Base-by-base conservation (phyloP, 2,113 vertebrate genomes). In the Cyprinodon variegatus region DNA sequence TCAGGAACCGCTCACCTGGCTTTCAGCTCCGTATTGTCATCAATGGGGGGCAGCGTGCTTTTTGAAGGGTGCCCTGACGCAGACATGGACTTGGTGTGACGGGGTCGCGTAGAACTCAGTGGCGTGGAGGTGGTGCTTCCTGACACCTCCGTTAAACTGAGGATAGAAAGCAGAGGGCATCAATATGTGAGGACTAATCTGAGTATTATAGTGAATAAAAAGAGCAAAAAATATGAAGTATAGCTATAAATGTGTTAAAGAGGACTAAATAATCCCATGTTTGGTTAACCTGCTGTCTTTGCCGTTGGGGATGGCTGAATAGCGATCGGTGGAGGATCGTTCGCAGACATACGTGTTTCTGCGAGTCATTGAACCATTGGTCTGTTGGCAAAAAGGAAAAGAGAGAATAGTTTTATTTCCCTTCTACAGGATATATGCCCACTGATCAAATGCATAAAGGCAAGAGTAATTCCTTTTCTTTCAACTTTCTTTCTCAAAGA, bases 331-430 rank as follows among this genome's bases (percentile, higher is more conserved):
- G 65, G 92, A 94, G 79, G 96, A 93, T 74, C 97, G 95, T 62
- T 99, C 98, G 83, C 98, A 99, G 60, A 99, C 97, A 0, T 99
- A 99, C 0, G 98, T 99, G 85, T 99, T 99, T 86, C 98, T 97
- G 78, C 98, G 95, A 1, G 97, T 97, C 98, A 99, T 99, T 61
- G 96, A 96, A 38, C 96, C 96, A 1, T 96, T 96, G 80, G 95
- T 96, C 96, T 98, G 88, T 39, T 86, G 50, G 38, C 45, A 45
- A 17, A 72, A 48, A 78, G 2, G 78, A 2, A 80, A 3, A 36
- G 65, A 12, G 70, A 45, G 50, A 57, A 57, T 57, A 20, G n/a
- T 10, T n/a, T 10, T 7, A 57, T 57, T n/a, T 20, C 6, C 20
- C 9, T 57, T n/a, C n/a, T 57, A 57, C 50, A 57, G 17, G n/a